Percentiles rank a stretch among this genome's conserved stretches.
Evolutionary conservation across 2,113 vertebrate genomes (phyloP).

Genomic region (Desmodus rotundus): DNA sequence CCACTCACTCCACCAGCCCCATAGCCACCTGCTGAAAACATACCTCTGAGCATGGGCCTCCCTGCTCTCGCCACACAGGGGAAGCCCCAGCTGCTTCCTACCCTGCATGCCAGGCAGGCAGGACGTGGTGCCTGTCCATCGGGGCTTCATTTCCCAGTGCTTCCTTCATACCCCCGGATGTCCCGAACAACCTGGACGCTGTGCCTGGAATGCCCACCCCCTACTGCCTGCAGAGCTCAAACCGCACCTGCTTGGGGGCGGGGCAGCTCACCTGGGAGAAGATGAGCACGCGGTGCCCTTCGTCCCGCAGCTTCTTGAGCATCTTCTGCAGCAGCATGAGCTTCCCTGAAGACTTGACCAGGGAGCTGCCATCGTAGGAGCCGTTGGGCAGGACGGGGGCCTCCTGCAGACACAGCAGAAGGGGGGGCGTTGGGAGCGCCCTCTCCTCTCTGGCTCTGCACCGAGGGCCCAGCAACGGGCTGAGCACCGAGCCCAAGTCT

Average conservation of each 20-base stretch:
- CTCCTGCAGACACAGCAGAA: conserved; percentile 83
- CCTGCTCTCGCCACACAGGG: too few relatives aligned
- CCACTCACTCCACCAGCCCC: neutral
- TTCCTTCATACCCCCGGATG: too few relatives aligned
- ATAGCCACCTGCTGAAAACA: neutral
- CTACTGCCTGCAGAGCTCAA: neutral
- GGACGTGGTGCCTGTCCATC: neutral
- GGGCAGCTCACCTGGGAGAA: conserved; percentile 91
- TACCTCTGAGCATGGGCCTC: neutral
- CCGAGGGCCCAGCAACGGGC: neutral
- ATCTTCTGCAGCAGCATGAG: conserved; percentile 98
- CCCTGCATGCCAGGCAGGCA: neutral
- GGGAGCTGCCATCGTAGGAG: conserved; percentile 94
- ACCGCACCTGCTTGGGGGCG: neutral
- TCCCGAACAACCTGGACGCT: neutral
- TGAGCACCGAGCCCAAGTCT: neutral
- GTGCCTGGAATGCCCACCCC: neutral
- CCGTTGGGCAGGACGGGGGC: conserved; percentile 95
- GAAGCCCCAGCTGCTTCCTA: neutral
- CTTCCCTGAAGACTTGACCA: conserved; percentile 97
- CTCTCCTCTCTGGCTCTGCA: neutral
- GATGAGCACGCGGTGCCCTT: conserved; percentile 96
- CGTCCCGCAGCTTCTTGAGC: conserved; percentile 94
- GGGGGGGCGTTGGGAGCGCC: rapidly evolving
- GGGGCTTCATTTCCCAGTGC: neutral